Evolutionary conservation across 1,140 invertebrate species (phyloP).

Genomic region (Chironomus striatipennis): DNA sequence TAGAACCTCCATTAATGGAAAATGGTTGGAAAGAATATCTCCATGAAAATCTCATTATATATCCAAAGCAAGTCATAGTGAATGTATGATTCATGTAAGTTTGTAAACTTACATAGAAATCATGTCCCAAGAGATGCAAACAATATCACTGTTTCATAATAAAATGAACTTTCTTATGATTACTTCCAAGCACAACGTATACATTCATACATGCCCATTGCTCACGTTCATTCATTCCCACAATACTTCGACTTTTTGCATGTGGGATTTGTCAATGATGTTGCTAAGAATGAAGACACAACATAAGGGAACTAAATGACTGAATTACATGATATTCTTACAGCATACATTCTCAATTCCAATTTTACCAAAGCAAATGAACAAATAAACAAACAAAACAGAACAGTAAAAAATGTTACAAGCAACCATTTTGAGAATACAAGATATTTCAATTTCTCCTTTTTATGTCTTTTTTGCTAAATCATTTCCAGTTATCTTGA

Average conservation of each 20-base stretch:
- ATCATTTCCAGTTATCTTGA: too few species aligned
- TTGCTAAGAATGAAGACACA: background rate
- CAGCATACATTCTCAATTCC: background rate
- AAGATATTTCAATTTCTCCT: background rate
- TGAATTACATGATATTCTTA: background rate
- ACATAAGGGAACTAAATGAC: background rate
- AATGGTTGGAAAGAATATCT: too few species aligned
- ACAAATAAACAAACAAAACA: background rate
- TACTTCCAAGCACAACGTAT: background rate
- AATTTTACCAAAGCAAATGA: background rate
- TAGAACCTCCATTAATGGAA: too few species aligned
- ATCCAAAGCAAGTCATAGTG: background rate
- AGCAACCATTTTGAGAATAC: background rate
- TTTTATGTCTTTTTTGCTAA: too few species aligned
- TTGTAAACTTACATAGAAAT: background rate
- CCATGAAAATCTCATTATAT: too few species aligned
- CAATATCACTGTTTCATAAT: background rate
- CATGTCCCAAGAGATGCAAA: background rate
- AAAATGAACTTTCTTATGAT: conserved; percentile 4
- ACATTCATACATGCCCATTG: background rate
- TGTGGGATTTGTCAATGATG: background rate
- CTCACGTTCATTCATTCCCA: background rate
- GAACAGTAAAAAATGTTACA: background rate
- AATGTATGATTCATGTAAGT: background rate
- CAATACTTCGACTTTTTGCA: background rate